These are phyloP conservation scores for Leucophora obtusa DNA, from an alignment of 2,888 invertebrate species.

Conservation along the genomic window DNA sequence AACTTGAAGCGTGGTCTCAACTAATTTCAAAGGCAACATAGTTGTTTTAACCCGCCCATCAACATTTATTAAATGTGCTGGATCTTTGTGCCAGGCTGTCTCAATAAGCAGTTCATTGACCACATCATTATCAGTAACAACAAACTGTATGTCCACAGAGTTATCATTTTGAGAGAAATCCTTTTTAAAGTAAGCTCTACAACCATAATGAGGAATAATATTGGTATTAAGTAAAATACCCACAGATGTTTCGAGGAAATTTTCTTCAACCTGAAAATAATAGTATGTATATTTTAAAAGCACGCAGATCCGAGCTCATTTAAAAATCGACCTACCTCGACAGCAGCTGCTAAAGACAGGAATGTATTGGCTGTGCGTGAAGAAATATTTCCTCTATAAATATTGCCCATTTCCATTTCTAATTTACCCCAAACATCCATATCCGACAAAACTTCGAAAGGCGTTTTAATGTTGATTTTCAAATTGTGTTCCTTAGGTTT, in stretches of 20 bases:
- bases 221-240: constrained; percentile 83
- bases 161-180: constrained; percentile 84
- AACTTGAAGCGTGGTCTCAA: constrained; percentile 72
- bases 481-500: constrained; percentile 79
- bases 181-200: constrained; percentile 83
- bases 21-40: constrained; percentile 73
- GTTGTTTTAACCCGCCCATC: constrained; percentile 76
- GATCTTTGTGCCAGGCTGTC: constrained; percentile 79
- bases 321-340: constrained; percentile 79
- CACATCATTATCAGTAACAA: constrained; percentile 81
- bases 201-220: constrained; percentile 83
- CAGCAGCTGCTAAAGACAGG: constrained; percentile 80
- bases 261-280: constrained; percentile 81
- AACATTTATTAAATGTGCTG: constrained; percentile 78
- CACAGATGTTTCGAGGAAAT: constrained; percentile 82
- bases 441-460: constrained; percentile 79
- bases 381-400: constrained; percentile 80
- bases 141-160: constrained; percentile 82
- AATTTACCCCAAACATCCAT: constrained; percentile 79
- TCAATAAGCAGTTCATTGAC: constrained; percentile 78
- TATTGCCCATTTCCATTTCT: constrained; percentile 79
- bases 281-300: neutral
- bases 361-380: constrained; percentile 79
- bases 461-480: constrained; percentile 80
- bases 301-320: neutral